Evolutionary conservation across 2,113 vertebrate genomes (phyloP).

Genomic region (Drymodes brunneopygia): DNA sequence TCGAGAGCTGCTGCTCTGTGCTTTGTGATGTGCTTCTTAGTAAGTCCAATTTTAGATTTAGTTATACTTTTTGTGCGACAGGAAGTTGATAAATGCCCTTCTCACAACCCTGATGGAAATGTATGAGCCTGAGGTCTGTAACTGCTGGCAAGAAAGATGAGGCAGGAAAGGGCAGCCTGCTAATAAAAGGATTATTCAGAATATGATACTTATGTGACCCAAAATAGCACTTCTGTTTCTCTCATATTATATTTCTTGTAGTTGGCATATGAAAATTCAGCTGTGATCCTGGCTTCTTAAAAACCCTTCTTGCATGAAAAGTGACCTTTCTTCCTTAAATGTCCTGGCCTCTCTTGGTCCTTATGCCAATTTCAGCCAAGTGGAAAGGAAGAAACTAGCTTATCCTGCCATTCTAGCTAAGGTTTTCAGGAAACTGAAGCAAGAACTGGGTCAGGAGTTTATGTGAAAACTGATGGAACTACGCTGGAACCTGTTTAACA

Average conservation of each 20-base stretch:
- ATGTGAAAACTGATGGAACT: background rate
- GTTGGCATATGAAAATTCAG: background rate
- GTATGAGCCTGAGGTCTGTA: background rate
- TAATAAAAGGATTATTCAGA: slow-evolving; percentile 42
- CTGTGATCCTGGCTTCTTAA: background rate
- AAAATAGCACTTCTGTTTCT: slow-evolving; percentile 45
- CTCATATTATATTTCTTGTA: slow-evolving; percentile 33
- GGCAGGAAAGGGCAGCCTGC: background rate
- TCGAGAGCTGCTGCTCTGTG: background rate
- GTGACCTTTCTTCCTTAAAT: background rate
- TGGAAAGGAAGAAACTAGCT: background rate
- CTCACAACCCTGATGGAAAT: background rate
- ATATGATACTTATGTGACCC: slow-evolving; percentile 5
- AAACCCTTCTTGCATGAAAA: background rate
- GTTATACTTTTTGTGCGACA: background rate
- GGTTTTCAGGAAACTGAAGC: background rate
- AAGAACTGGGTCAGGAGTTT: background rate
- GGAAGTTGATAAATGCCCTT: background rate
- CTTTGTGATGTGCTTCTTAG: background rate
- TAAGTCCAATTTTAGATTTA: background rate
- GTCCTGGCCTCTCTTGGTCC: background rate
- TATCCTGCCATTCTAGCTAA: background rate
- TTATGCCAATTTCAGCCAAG: background rate
- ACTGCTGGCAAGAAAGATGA: slow-evolving; percentile 6
- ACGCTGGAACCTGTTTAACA: background rate